Evolutionary conservation across 2,797 vertebrate species (phyloP).

Genomic region (Corythornis leucogaster): DNA sequence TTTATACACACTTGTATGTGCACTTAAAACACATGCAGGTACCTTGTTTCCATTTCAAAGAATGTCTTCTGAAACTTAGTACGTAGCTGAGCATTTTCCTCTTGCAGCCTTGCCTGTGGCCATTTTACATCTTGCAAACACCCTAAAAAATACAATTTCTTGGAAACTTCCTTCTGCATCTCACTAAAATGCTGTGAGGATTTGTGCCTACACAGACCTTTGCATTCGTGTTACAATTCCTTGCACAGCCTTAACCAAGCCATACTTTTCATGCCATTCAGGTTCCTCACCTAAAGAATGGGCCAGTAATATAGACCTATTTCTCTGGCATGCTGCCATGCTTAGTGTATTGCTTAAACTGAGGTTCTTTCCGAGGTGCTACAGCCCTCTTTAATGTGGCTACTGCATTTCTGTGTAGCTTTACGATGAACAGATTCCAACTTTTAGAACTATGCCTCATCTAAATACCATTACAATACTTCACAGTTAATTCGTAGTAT

Average conservation of each 20-base stretch:
- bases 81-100: not conserved
- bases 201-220: not conserved
- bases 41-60: not conserved
- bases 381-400: not conserved
- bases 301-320: not conserved
- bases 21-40: not conserved
- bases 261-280: conserved; percentile 1
- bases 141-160: not conserved
- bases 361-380: not conserved
- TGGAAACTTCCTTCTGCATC: not conserved
- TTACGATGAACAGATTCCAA: not conserved
- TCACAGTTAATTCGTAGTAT: not conserved
- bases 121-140: not conserved
- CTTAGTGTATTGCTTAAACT: not conserved
- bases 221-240: not conserved
- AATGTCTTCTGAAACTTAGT: not conserved
- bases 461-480: not conserved
- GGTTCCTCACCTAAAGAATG: not conserved
- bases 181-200: not conserved
- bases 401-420: not conserved
- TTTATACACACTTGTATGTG: not conserved
- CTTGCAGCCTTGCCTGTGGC: not conserved
- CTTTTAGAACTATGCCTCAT: not conserved
- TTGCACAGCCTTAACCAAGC: not conserved
- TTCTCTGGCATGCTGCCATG: not conserved